A percentile compares a stretch with the other conserved stretches of the same genome.
Conservation (phyloP, 2,888 invertebrate species). For the Nephrotoma appendiculata region DNA sequence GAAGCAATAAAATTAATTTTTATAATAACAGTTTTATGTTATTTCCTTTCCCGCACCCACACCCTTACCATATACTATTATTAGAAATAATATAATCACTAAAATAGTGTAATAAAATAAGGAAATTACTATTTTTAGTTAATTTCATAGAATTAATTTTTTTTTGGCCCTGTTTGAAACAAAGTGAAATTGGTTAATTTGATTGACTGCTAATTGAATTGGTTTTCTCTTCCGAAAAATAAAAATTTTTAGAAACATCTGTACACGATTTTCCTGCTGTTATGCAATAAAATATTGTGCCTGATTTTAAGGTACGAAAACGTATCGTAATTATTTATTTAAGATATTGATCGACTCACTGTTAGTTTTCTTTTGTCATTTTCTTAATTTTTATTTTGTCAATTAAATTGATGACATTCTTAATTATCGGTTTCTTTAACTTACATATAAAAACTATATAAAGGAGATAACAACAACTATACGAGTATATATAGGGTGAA, state of each 20-base stretch:
- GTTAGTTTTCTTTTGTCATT: background rate
- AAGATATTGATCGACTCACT: background rate
- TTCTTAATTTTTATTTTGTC: background rate
- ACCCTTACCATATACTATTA: background rate
- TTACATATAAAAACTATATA: background rate
- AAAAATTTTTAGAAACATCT: background rate
- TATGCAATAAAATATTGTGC: background rate
- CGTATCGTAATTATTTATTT: background rate
- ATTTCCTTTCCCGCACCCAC: background rate
- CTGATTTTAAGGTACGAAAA: background rate
- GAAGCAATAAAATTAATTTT: background rate
- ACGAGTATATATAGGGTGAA: background rate
- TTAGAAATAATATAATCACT: background rate
- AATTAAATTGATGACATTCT: background rate
- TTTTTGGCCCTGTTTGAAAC: background rate
- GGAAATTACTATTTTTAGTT: background rate
- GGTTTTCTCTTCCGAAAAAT: background rate
- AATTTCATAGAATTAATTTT: background rate
- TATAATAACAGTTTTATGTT: background rate
- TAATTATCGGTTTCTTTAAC: background rate
- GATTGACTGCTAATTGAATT: background rate
- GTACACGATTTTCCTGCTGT: background rate
- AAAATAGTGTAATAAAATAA: background rate
- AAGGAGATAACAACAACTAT: background rate
- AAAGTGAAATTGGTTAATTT: background rate